A percentile compares a stretch with the other conserved stretches of the same genome.
Conservation (phyloP, 2,888 invertebrate genomes). For the Xylocampa areola region DNA sequence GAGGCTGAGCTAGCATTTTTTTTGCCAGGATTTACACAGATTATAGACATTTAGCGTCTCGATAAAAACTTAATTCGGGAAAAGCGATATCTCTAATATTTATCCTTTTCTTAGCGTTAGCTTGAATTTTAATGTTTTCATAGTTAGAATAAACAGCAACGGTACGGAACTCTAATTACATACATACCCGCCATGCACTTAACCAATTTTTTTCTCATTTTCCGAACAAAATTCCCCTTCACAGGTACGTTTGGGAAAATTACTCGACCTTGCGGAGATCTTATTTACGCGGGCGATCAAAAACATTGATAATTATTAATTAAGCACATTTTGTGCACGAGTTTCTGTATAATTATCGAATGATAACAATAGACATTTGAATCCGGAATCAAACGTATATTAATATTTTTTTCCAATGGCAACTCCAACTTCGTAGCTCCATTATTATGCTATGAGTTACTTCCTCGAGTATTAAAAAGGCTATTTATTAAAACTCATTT, state of each 20-base stretch:
- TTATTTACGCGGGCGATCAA: conserved; percentile 38
- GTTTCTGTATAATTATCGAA: conserved; percentile 46
- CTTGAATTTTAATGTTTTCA: too few relatives aligned
- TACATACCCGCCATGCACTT: conserved; percentile 2
- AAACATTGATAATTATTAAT: conserved; percentile 32
- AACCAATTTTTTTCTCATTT: conserved; percentile 24
- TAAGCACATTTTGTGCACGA: conserved; percentile 35
- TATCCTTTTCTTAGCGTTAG: too few relatives aligned
- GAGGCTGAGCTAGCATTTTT: too few relatives aligned
- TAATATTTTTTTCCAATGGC: conserved; percentile 7
- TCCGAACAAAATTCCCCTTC: conserved; percentile 26
- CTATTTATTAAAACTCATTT: too few relatives aligned
- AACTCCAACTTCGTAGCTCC: neutral
- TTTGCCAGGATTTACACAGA: too few relatives aligned
- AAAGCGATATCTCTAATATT: too few relatives aligned
- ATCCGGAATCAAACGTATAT: conserved; percentile 20
- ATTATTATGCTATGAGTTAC: too few relatives aligned
- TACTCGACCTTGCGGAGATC: conserved; percentile 35
- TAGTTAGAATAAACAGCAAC: too few relatives aligned
- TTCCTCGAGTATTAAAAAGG: too few relatives aligned
- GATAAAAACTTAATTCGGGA: too few relatives aligned
- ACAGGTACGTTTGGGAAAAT: conserved; percentile 41
- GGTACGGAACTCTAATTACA: conserved; percentile 4
- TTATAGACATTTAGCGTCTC: too few relatives aligned
- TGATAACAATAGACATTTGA: conserved; percentile 34